Percentiles rank a stretch among this genome's conserved stretches.
Evolutionary conservation across 2,113 vertebrate genomes (phyloP).

Genomic region (Rhabdornis inornatus): DNA sequence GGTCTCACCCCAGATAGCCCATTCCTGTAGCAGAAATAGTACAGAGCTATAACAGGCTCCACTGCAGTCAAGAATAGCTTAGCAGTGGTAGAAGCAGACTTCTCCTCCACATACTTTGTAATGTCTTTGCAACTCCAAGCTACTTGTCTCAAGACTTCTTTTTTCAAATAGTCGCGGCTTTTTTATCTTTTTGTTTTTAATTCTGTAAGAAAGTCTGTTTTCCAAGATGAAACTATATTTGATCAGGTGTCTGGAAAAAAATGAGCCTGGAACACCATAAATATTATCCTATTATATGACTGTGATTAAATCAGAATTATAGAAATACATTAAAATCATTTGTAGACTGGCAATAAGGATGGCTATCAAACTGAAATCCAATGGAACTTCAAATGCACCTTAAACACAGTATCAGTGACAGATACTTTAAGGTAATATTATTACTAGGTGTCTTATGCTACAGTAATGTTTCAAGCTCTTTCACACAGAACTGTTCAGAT

Average conservation of each 20-base stretch:
- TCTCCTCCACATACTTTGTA: not conserved
- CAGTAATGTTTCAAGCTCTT: constrained; percentile 38
- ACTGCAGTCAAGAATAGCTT: not conserved
- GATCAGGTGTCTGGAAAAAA: not conserved
- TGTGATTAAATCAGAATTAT: not conserved
- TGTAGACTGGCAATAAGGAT: not conserved
- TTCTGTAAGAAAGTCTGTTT: not conserved
- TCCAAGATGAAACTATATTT: not conserved
- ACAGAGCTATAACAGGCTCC: not conserved
- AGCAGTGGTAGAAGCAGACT: not conserved
- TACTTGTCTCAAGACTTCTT: not conserved
- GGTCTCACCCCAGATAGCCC: not conserved
- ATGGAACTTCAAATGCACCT: not conserved
- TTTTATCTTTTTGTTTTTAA: not conserved
- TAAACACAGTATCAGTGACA: not conserved
- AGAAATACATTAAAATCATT: not conserved
- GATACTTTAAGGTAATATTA: not conserved
- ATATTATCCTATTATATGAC: not conserved
- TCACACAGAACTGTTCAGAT: constrained; percentile 43
- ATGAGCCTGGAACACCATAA: not conserved
- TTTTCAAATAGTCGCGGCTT: not conserved
- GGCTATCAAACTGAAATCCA: not conserved
- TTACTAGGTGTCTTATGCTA: not conserved
- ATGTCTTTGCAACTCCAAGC: not conserved
- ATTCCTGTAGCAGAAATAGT: not conserved